phyloP scores from a whole-genome alignment of 35 echinoderm and acorn worm genomes.

The Nesometra sesokonis region DNA sequence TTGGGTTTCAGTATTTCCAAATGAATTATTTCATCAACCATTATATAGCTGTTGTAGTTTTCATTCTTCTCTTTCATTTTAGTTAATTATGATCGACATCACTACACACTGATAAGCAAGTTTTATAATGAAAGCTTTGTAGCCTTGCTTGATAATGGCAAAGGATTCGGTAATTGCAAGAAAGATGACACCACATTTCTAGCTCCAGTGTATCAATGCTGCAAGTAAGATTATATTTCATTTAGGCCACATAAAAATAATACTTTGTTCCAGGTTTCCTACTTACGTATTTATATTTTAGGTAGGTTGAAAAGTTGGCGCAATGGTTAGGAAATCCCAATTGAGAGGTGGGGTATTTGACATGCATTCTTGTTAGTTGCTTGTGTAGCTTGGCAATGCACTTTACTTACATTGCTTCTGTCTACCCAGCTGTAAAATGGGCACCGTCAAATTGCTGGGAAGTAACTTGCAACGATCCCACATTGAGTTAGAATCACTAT shows the following conservation, averaged over 20 bases:
- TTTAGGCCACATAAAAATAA: too few species aligned
- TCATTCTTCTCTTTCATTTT: not conserved
- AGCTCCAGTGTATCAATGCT: conserved; percentile 74
- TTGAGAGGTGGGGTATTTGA: not conserved
- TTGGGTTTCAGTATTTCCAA: too few species aligned
- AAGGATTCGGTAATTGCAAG: conserved; percentile 77
- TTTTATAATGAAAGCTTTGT: conserved; percentile 34
- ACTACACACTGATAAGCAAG: conserved; percentile 26
- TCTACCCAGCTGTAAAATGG: too few species aligned
- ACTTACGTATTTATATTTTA: too few species aligned
- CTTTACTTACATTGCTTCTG: too few species aligned
- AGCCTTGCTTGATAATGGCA: conserved; percentile 58
- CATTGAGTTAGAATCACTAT: too few species aligned
- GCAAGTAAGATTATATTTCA: conserved; percentile 25
- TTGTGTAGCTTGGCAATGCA: too few species aligned
- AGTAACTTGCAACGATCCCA: too few species aligned
- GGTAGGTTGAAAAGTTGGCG: not conserved
- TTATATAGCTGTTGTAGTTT: not conserved
- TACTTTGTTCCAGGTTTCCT: too few species aligned
- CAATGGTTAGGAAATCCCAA: not conserved
- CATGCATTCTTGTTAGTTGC: too few species aligned
- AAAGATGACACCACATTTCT: conserved; percentile 67
- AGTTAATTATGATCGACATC: conserved; percentile 93
- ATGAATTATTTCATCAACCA: too few species aligned
- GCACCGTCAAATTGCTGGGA: too few species aligned